A percentile compares a stretch with the other conserved stretches of the same genome.
phyloP scores from a whole-genome alignment of 2,797 vertebrate genomes.

The Crocidura indochinensis region DNA sequence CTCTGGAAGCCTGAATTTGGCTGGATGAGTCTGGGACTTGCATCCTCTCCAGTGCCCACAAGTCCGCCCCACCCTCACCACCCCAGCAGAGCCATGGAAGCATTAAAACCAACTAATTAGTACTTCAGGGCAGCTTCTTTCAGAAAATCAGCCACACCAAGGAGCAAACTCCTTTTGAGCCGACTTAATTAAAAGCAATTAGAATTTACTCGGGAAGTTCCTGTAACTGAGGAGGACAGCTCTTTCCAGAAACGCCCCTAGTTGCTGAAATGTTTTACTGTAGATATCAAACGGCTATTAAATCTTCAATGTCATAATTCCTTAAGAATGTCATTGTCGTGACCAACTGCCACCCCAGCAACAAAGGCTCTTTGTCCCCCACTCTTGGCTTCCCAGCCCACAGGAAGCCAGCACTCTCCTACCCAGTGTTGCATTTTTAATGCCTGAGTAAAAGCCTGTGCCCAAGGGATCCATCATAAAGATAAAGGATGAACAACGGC shows the following conservation, averaged over 20 bases:
- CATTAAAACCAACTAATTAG: conserved; percentile 76
- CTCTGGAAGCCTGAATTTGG: background rate
- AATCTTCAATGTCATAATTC: conserved; percentile 67
- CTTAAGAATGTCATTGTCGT: conserved; percentile 60
- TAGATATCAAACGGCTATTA: conserved; percentile 57
- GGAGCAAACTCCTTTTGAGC: conserved; percentile 69
- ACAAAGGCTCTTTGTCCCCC: conserved; percentile 67
- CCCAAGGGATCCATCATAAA: background rate
- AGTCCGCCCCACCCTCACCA: conserved; percentile 62
- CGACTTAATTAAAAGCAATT: conserved; percentile 72
- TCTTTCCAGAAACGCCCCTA: conserved; percentile 67
- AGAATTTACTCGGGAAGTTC: conserved; percentile 46
- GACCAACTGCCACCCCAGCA: conserved; percentile 19
- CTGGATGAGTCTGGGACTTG: background rate
- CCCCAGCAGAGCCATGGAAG: conserved; percentile 30
- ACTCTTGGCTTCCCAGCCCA: background rate
- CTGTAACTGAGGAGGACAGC: conserved; percentile 66
- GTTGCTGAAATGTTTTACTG: conserved; percentile 62
- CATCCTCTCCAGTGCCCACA: background rate
- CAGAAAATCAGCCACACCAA: conserved; percentile 59
- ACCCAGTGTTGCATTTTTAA: background rate
- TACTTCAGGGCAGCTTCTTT: conserved; percentile 77
- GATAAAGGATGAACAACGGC: background rate
- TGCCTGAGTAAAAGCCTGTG: background rate
- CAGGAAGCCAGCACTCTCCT: background rate